Evolutionary conservation across 2,888 invertebrate species (phyloP).

Genomic region (Drosophila prostipennis): DNA sequence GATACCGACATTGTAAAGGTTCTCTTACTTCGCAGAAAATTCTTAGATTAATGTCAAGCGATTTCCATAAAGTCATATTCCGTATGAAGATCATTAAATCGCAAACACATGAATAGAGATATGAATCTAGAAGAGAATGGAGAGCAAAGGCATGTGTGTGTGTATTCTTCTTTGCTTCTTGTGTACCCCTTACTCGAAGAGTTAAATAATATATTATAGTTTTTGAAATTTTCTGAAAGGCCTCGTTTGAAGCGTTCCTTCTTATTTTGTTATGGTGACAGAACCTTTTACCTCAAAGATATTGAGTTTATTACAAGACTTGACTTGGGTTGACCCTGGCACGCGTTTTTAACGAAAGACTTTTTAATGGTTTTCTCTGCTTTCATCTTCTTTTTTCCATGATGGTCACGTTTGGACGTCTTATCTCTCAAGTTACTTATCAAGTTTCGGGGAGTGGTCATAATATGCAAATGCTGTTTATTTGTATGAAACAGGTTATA

Average conservation of each 20-base stretch:
- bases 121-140: neutral
- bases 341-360: constrained; percentile 39
- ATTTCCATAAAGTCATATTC: neutral
- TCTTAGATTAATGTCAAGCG: neutral
- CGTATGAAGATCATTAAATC: neutral
- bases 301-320: neutral
- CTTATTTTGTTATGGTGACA: neutral
- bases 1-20: neutral
- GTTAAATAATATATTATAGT: neutral
- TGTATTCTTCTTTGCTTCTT: neutral
- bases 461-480: constrained; percentile 55
- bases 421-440: constrained; percentile 59
- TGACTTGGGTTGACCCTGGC: constrained; percentile 47
- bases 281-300: neutral
- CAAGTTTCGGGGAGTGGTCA: constrained; percentile 35
- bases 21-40: neutral
- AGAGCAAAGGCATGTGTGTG: neutral
- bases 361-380: constrained; percentile 13
- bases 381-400: constrained; percentile 22
- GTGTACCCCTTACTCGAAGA: neutral
- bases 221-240: no score
- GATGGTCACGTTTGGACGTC: constrained; percentile 61
- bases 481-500: constrained; percentile 24
- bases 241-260: no score
- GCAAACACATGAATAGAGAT: neutral